phyloP scores from a whole-genome alignment of 2,797 vertebrate genomes.

The Vipera ursinii region DNA sequence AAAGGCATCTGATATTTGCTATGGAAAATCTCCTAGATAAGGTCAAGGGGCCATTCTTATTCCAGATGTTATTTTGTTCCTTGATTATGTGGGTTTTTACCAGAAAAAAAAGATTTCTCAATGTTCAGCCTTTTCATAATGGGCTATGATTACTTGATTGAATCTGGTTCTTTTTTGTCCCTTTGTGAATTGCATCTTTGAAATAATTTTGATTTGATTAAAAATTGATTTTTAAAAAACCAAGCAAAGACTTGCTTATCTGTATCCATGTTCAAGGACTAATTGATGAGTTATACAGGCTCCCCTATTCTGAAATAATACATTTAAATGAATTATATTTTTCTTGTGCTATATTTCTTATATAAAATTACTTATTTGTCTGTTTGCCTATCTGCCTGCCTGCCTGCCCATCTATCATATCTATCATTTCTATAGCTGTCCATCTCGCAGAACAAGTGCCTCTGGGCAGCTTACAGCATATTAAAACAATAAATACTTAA shows the following conservation, averaged over 20 bases:
- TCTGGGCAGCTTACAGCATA: not conserved
- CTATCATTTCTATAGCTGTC: not conserved
- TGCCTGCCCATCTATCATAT: not conserved
- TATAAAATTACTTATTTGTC: not conserved
- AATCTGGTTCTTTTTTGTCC: slow-evolving; percentile 9
- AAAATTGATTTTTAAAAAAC: slow-evolving; percentile 53
- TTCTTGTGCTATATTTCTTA: not conserved
- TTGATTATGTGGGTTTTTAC: not conserved
- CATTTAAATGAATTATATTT: not conserved
- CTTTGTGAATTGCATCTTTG: not conserved
- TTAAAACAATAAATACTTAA: not conserved
- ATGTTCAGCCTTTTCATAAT: not conserved
- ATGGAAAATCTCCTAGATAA: not conserved
- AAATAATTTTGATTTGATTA: slow-evolving; percentile 41
- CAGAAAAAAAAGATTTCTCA: not conserved
- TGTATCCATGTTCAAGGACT: not conserved
- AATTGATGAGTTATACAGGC: not conserved
- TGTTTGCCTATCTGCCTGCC: not conserved
- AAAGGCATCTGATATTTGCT: not conserved
- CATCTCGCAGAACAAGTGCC: not conserved
- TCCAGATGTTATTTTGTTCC: not conserved
- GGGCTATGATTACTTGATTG: not conserved
- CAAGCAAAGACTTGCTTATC: slow-evolving; percentile 52
- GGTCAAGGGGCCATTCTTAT: not conserved
- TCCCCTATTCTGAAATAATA: not conserved